Evolutionary conservation across 2,888 invertebrate species (phyloP).

Genomic region (Zhuqinia jingwanae): DNA sequence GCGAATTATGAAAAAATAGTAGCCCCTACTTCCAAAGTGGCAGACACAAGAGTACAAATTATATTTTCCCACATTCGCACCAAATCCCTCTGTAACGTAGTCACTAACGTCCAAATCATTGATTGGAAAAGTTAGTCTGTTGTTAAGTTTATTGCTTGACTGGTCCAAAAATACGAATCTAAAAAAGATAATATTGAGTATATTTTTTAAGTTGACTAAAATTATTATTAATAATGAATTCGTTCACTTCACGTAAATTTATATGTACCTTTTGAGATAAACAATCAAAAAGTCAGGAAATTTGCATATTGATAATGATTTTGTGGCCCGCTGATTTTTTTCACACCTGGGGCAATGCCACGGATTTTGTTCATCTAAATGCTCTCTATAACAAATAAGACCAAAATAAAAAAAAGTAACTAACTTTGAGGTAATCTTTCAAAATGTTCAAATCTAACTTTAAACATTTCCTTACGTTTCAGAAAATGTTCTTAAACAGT

Average conservation of each 20-base stretch:
- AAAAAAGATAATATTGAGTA: constrained; percentile 74
- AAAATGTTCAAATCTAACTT: constrained; percentile 17
- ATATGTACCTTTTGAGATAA: constrained; percentile 84
- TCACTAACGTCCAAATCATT: constrained; percentile 83
- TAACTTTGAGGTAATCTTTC: no score
- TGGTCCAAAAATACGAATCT: constrained; percentile 86
- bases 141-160: constrained; percentile 85
- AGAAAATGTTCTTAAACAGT: constrained; percentile 85
- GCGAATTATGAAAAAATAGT: no score
- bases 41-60: constrained; percentile 85
- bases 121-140: constrained; percentile 85
- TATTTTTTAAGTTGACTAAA: no score
- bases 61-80: constrained; percentile 80
- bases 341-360: constrained; percentile 86
- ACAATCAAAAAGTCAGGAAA: constrained; percentile 86
- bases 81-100: constrained; percentile 81
- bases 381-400: constrained; percentile 82
- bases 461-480: no score
- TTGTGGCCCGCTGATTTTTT: constrained; percentile 85
- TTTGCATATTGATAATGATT: constrained; percentile 85
- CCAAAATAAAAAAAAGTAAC: constrained; percentile 1
- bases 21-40: constrained; percentile 85
- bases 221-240: no score
- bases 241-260: no score
- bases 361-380: constrained; percentile 85